These are phyloP conservation scores for Platyscapa corneri DNA, from an alignment of 1,140 invertebrate species.

Conservation along the genomic window DNA sequence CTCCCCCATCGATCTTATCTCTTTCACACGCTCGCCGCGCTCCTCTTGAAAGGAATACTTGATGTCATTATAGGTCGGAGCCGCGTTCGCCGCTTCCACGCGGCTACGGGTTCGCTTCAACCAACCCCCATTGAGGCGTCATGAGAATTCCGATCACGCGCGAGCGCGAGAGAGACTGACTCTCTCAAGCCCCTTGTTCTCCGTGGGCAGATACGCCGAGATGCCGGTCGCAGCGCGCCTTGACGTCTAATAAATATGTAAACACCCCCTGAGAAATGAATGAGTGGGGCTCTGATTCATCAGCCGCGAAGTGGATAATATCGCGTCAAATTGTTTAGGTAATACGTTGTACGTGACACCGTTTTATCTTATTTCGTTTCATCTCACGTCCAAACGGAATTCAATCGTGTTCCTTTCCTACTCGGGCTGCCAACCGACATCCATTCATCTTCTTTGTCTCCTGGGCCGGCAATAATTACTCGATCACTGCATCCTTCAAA, in stretches of 20 bases:
- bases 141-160: constrained; percentile 48
- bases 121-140: constrained; percentile 36
- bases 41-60: constrained; percentile 29
- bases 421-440: neutral
- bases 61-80: constrained; percentile 58
- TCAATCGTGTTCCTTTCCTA: neutral
- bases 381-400: neutral
- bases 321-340: constrained; percentile 33
- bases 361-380: constrained; percentile 4
- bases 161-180: neutral
- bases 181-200: neutral
- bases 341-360: constrained; percentile 26
- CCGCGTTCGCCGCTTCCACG: constrained; percentile 21
- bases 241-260: constrained; percentile 50
- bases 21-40: constrained; percentile 61
- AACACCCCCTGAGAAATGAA: constrained; percentile 27
- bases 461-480: no score
- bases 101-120: constrained; percentile 21
- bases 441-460: neutral
- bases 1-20: constrained; percentile 58
- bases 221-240: constrained; percentile 1
- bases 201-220: neutral
- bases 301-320: neutral
- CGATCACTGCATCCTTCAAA: no score
- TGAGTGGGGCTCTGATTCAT: constrained; percentile 27